Conservation (phyloP, 2,113 vertebrate genomes). For the Rostratula benghalensis region DNA sequence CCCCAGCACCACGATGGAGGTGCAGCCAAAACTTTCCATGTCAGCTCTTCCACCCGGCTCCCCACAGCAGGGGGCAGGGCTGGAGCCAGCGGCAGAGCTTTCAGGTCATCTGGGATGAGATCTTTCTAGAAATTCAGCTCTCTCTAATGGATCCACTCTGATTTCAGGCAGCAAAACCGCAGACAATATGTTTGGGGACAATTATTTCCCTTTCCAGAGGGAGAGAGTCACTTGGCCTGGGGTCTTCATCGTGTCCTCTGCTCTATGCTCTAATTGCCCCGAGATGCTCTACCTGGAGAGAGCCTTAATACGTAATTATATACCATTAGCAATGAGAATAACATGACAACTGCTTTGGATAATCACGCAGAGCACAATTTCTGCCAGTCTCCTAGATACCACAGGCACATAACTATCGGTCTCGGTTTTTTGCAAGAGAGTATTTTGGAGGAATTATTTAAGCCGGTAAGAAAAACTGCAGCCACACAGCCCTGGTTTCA, state of each 20-base stretch:
- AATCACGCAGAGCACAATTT: constrained; percentile 24
- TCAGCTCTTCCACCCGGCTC: rapidly evolving
- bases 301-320: constrained; percentile 51
- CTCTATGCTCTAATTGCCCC: constrained; percentile 43
- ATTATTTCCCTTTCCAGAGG: constrained; percentile 59
- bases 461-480: not conserved
- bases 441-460: constrained; percentile 24
- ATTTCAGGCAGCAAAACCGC: constrained; percentile 24
- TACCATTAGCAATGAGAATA: constrained; percentile 34
- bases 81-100: constrained; percentile 35
- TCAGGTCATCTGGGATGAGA: not conserved
- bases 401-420: not conserved
- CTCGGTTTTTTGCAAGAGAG: constrained; percentile 2
- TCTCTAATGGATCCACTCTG: not conserved
- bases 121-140: constrained; percentile 26
- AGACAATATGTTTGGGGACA: constrained; percentile 17
- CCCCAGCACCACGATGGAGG: not conserved
- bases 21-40: rapidly evolving
- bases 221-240: constrained; percentile 26
- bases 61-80: rapidly evolving
- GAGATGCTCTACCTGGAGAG: constrained; percentile 49
- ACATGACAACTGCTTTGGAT: constrained; percentile 51
- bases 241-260: not conserved
- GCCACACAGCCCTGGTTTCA: not conserved
- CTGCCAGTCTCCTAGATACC: constrained; percentile 67